Base-by-base conservation (phyloP, 2,888 invertebrate genomes). In the Euzetes globulus region DNA sequence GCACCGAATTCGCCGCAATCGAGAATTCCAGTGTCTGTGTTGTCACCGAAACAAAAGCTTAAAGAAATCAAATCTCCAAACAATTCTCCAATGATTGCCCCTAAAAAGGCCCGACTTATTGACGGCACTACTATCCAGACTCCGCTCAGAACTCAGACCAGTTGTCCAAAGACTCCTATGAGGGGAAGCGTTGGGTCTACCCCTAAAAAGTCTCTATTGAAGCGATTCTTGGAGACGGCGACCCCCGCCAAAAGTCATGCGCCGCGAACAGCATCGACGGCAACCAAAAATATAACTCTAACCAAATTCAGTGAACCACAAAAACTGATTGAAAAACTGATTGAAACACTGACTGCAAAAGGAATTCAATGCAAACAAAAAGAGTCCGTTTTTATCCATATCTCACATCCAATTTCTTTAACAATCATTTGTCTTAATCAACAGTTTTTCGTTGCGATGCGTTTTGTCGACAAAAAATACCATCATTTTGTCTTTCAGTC, bases 351-450 rank as follows among this genome's bases (percentile, higher is more conserved):
- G 75, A 84, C 85, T 63, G 85, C 84, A 78, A 88, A 87, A 81
- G 88, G 87, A 77, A 87, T 89, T 74, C 82, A 84, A 45, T 88
- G 87, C 81, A 85, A 85, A 78, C 86, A 88, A 79, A 87, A 87
- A 83, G 89, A 88, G 89, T 89, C 83, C 85, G 85, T 76, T n/a
- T 29, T 63, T 25, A 0, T 29, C n/a, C 3, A 15, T 33, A 33
- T 58, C 11, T 27, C 60, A 27, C 1, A 25, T 19, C 3, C 1
- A 55, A 13, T 63, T 2, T n/a, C 4, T 60, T 19, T 33, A 9
- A 29, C 1, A 25, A 52, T 5, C 19, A 27, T 60, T 41, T 4
- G 7, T 19, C 15, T 6, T 22, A 2, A 19, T 47, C 17, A 29
- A 3, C 47, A 75, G 72, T 17, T 77, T 75, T 63, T 29, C 73